Conservation (phyloP, 2,888 invertebrate genomes). For the Drosophila kuntzei region DNA sequence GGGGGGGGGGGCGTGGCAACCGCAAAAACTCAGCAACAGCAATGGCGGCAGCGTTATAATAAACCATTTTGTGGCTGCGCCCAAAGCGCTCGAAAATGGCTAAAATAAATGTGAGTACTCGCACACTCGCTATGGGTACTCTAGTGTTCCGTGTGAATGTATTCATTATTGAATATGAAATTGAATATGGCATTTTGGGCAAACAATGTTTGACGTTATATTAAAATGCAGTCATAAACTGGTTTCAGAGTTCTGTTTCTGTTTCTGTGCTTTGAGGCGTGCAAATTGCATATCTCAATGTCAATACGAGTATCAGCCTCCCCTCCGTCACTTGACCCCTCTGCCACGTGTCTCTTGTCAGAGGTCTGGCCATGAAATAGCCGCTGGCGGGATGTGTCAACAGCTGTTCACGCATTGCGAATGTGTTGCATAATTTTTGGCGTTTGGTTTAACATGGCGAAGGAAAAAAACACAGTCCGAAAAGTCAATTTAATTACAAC, state of each 20-base stretch:
- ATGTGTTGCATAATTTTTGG: conserved; percentile 68
- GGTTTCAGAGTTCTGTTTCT: conserved; percentile 7
- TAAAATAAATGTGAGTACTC: conserved; percentile 34
- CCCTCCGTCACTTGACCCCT: background rate
- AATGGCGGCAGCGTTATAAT: conserved; percentile 61
- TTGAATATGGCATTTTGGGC: conserved; percentile 57
- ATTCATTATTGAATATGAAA: conserved; percentile 66
- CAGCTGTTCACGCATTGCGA: conserved; percentile 58
- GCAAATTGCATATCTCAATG: conserved; percentile 71
- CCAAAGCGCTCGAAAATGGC: conserved; percentile 33
- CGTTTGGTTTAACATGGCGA: conserved; percentile 28
- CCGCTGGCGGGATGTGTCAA: conserved; percentile 66
- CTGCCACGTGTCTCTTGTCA: background rate
- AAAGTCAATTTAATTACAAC: conserved; percentile 75
- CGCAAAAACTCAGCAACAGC: conserved; percentile 70
- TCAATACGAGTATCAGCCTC: conserved; percentile 5
- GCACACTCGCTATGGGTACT: conserved; percentile 1
- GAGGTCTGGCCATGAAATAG: conserved; percentile 58
- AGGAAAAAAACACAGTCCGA: conserved; percentile 19
- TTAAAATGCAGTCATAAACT: conserved; percentile 75
- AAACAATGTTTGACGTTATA: conserved; percentile 73
- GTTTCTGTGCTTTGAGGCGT: conserved; percentile 57
- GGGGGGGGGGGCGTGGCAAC: conserved; percentile 22
- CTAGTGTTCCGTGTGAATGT: conserved; percentile 31
- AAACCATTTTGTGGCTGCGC: conserved; percentile 71